Conservation (phyloP, 2,797 vertebrate species). For the Sebastes diaconus region DNA sequence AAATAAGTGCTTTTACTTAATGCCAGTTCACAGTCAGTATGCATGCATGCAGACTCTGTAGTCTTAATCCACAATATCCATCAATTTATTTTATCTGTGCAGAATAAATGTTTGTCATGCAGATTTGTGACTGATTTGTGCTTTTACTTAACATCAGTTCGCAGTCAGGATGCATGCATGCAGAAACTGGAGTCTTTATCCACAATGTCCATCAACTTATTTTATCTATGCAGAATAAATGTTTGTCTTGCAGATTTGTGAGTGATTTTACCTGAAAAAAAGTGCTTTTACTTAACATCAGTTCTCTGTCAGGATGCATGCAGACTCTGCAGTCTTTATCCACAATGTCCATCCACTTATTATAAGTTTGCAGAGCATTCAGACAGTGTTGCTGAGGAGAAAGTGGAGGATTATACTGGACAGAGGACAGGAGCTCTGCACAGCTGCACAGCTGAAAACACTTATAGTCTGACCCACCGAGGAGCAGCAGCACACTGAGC, state of each 20-base stretch:
- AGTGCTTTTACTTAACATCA: slow-evolving; percentile 25
- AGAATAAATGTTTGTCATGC: neutral
- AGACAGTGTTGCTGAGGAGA: neutral
- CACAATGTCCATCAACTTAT: too few relatives aligned
- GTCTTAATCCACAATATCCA: neutral
- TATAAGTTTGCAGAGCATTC: slow-evolving; percentile 47
- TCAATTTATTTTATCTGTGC: neutral
- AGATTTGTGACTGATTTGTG: slow-evolving; percentile 1
- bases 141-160: slow-evolving; percentile 22
- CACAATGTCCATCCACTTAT: slow-evolving; percentile 46
- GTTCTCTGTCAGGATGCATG: too few relatives aligned
- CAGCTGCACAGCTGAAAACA: slow-evolving; percentile 22
- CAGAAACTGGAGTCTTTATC: too few relatives aligned
- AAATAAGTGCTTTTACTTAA: slow-evolving; percentile 31
- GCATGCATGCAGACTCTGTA: slow-evolving; percentile 14
- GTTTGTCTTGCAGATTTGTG: too few relatives aligned
- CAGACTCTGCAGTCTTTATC: too few relatives aligned
- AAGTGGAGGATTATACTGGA: neutral
- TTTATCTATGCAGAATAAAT: too few relatives aligned
- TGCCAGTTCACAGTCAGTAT: neutral
- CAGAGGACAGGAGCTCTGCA: neutral
- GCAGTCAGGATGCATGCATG: too few relatives aligned
- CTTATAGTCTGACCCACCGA: neutral
- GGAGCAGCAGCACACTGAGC: neutral
- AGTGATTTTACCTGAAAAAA: neutral